phyloP scores from a whole-genome alignment of 2,888 invertebrate species.

The Tiphia femorata region DNA sequence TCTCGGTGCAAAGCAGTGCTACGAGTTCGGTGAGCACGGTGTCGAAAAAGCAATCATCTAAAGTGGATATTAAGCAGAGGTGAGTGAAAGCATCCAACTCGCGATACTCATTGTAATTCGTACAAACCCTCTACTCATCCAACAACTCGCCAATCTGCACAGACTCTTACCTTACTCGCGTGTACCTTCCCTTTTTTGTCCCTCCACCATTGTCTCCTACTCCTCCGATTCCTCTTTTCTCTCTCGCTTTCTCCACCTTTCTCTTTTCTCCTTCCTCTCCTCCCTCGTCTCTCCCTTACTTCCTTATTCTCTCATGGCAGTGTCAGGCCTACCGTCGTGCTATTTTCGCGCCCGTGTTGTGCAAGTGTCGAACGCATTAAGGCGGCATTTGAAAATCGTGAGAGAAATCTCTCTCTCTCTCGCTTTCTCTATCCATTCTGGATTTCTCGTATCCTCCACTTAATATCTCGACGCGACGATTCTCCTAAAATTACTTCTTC shows the following conservation, averaged over 20 bases:
- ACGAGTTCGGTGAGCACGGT: too few relatives aligned
- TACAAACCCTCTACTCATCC: too few relatives aligned
- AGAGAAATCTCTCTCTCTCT: neutral
- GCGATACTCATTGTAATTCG: too few relatives aligned
- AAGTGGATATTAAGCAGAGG: too few relatives aligned
- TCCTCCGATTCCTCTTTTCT: conserved; percentile 35
- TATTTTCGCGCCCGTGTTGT: conserved; percentile 63
- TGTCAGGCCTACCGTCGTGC: conserved; percentile 56
- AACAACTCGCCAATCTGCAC: too few relatives aligned
- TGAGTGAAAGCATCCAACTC: too few relatives aligned
- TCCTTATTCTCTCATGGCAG: conserved; percentile 36
- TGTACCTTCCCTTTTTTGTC: conserved; percentile 1
- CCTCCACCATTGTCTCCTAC: neutral
- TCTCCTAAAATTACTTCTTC: too few relatives aligned
- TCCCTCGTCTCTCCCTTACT: conserved; percentile 8
- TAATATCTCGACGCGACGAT: neutral
- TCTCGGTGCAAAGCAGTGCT: too few relatives aligned
- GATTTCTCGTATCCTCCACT: neutral
- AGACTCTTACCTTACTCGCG: conserved; percentile 16
- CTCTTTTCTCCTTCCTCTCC: conserved; percentile 11
- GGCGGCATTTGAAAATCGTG: conserved; percentile 47
- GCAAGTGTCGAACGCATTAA: conserved; percentile 64
- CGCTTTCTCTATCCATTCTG: neutral
- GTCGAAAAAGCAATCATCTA: too few relatives aligned
- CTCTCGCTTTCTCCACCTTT: conserved; percentile 1